These are phyloP conservation scores for Megaceryle alcyon DNA, from an alignment of 2,797 vertebrate genomes.

Conservation along the genomic window DNA sequence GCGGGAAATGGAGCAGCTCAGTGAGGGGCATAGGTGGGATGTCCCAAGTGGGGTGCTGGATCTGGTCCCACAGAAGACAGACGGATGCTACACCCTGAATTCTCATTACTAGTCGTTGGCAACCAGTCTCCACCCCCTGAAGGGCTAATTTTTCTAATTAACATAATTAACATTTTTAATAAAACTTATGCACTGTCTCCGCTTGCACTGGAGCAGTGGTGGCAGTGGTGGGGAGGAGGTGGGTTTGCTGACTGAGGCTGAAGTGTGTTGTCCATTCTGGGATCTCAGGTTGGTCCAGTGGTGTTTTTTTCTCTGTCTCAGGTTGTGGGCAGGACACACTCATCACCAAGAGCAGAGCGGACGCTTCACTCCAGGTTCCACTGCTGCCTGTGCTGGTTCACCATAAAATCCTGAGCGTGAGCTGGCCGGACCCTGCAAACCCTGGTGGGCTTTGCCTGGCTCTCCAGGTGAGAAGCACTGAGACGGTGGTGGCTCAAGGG, in stretches of 20 bases:
- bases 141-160: constrained; percentile 51
- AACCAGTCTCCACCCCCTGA: neutral
- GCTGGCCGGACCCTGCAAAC: constrained; percentile 58
- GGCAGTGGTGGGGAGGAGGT: neutral
- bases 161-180: constrained; percentile 32
- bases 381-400: constrained; percentile 76
- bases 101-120: neutral
- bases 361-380: constrained; percentile 67
- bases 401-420: constrained; percentile 76
- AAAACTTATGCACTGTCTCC: neutral
- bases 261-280: neutral
- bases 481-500: fast-evolving
- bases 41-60: neutral
- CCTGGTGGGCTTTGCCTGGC: constrained; percentile 53
- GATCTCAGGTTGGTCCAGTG: neutral
- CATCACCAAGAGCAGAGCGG: constrained; percentile 74
- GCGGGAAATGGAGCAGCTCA: neutral
- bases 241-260: neutral
- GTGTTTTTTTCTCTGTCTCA: constrained; percentile 7
- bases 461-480: constrained; percentile 45
- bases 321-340: constrained; percentile 44
- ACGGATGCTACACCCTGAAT: neutral
- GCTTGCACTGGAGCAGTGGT: fast-evolving
- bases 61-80: neutral
- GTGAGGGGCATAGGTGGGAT: neutral